Evolutionary conservation across 1,140 invertebrate species (phyloP), one percentile per base, ranked within the genome.

Genomic region (Elymnias hypermnestra): DNA sequence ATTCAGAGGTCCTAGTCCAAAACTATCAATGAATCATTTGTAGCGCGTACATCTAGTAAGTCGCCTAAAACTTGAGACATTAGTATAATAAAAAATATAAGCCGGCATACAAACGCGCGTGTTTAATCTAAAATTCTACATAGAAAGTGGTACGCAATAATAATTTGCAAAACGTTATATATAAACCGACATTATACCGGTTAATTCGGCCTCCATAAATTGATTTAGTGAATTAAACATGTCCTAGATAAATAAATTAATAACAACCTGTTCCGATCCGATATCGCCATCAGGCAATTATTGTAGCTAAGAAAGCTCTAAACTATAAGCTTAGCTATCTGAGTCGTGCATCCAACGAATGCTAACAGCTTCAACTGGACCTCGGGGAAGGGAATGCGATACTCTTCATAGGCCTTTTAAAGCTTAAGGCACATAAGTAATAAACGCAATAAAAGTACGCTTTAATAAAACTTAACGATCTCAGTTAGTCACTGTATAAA

Each of bases 321-420:
- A 72, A 64, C 65, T 72, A 70, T 68, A 68, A 66, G 45, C 45
- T 33, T 5, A 53, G 63, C 47, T 70, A 76, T 76, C 70, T 56
- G 28, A 46, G 54, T 70, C 65, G 68, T 76, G 72, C 47, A 72
- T 76, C 70, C 65, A 62, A 47, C 48, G 45, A 60, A 50, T 49
- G 44, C 52, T 42, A 48, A 33, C 29, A 43, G 31, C 33, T 29
- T 36, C 33, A 49, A 49, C 52, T 54, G 52, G 52, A 48, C 45
- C 46, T 39, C 29, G 13, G 26, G 12, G 42, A 28, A 35, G 45
- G 26, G 35, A 22, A 40, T 23, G 28, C 33, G 31, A 36, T 31
- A 37, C 38, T 35, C 35, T 53, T 48, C 51, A 31, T 12, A 21
- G 23, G 35, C 15, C 21, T 19, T 43, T 9, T 45, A 35, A 45